These are phyloP conservation scores for Oncorhynchus gorbuscha DNA, from an alignment of 2,113 vertebrate species.

Conservation along the genomic window DNA sequence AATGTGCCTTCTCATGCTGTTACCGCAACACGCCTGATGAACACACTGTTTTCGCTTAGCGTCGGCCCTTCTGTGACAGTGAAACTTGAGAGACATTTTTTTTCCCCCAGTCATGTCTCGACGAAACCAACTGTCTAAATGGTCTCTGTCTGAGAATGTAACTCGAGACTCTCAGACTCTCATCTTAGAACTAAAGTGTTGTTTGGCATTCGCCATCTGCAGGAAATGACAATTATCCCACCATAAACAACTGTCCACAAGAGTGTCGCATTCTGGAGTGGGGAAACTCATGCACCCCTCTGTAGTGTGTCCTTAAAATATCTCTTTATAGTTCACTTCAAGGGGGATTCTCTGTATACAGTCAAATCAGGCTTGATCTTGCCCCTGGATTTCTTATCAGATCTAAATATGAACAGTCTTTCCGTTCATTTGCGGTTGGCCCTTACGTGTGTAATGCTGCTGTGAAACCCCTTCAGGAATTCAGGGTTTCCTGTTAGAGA, in stretches of 20 bases:
- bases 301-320: not conserved
- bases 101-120: not conserved
- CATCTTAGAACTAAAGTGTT: not conserved
- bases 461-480: not conserved
- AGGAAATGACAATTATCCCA: not conserved
- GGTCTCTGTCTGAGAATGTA: not conserved
- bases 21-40: not conserved
- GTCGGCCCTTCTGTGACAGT: too few species aligned
- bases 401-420: not conserved
- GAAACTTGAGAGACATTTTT: not conserved
- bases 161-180: not conserved
- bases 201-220: not conserved
- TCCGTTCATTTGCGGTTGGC: not conserved
- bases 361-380: not conserved
- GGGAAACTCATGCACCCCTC: not conserved
- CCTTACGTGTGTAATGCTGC: not conserved
- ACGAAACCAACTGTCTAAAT: not conserved
- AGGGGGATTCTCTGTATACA: not conserved
- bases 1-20: not conserved
- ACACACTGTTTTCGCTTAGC: not conserved
- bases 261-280: not conserved
- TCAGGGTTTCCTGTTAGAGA: not conserved
- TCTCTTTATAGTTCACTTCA: not conserved
- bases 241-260: not conserved
- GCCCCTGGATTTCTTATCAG: not conserved